Base-by-base conservation (phyloP, 2,888 invertebrate species). In the Taphrorychus bicolor region DNA sequence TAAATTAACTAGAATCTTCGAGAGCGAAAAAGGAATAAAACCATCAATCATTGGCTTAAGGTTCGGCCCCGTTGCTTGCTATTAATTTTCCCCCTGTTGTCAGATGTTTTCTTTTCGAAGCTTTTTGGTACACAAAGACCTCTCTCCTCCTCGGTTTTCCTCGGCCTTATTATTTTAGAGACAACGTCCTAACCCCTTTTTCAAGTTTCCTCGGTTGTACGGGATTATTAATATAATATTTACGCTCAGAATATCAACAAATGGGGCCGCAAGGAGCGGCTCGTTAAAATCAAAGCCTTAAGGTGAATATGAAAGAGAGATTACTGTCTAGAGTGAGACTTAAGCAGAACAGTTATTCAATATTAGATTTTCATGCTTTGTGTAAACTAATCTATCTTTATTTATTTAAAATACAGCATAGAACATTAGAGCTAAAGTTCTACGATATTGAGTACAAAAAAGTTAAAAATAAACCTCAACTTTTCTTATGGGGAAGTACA, bases 21-120 rank as follows among this genome's bases (percentile, higher is more conserved):
- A 53, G 53, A 22, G 9, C 53, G 23, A 24, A 53, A 53, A 60
- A 54, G 42, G 22, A 61, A 53, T 17, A 45, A 61, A 42, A 23
- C 45, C 61, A 61, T 61, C 52, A 61, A 61, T 61, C 61, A 61
- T 18, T 45, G 42, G 52, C 53, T 41, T 41, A 61, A 61, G 61
- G 41, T 23, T 18, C 53, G 22, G 61, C 45, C 19, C 53, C 42
- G 9, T 42, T 53, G 61, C 61, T 61, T 61, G 21, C 54, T 61
- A 53, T 61, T 61, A 61, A 61, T 61, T 61, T 53, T 61, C 54
- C 53, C 61, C 24, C 17, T 19, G 53, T 19, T 60, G 59, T 40
- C 52, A 60, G 59, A 32, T 60, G 59, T 23, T 22, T 52, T 60
- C 49, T 23, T 60, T 60, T 32, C 32, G 32, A 3, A 11, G 32